Base-by-base conservation (phyloP, 2,888 invertebrate species). In the Phania funesta region DNA sequence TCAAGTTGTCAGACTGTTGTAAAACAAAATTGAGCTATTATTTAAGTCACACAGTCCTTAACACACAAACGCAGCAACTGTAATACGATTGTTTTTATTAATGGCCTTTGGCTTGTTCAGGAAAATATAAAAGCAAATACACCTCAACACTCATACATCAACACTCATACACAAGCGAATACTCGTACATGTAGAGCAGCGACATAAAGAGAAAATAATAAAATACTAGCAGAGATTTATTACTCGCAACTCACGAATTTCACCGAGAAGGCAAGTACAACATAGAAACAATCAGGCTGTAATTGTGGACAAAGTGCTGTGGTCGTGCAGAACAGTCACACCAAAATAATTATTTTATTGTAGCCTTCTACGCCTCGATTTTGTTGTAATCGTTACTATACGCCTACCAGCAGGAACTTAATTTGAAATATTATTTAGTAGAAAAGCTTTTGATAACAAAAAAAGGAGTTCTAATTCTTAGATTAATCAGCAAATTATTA, bases 1-100 rank as follows among this genome's bases (percentile, higher is more conserved):
- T 78, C 77, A 78, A 78, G 77, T 71, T 70, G 77, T 71, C 70
- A 78, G 77, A 54, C 71, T 58, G 56, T 50, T 56, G 64, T 56
- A 41, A 50, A 46, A 78, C 46, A 50, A 56, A 35, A 77, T 56
- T 70, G 54, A 20, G 70, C 26, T 38, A 78, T 70, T 64, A 64
- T 64, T 78, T 56, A 52, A 50, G 50, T 16, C 38, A 52, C 50
- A 67, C 26, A 67, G 52, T 67, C 24, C 38, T 52, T 29, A 52
- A 52, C 38, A 46, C 56, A 24, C 16, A 65, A 65, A 73, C 11
- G 6, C 65, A 50, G 18, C 50, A 46, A 24, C 24, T 35, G 44
- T 52, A 64, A 52, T 54, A 41, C 50, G 32, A 46, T 64, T 67
- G 44, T 46, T 70, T 54, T 62, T 74, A 54, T 35, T 52, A 64